Percentiles rank a stretch among this genome's conserved stretches.
phyloP scores from a whole-genome alignment of 2,113 vertebrate species.

The Spermophilus dauricus region DNA sequence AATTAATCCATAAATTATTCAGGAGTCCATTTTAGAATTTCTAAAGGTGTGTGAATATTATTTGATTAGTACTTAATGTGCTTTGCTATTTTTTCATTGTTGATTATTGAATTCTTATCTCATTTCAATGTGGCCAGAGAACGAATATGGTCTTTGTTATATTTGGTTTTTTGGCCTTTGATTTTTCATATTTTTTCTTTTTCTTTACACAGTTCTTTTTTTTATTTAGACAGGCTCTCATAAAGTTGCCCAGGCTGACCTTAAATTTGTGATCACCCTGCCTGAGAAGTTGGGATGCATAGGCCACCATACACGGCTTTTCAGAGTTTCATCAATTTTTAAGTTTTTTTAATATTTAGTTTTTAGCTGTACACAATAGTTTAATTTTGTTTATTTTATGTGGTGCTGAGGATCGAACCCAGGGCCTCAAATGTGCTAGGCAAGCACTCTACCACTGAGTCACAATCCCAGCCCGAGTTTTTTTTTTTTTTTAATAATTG shows the following conservation, averaged over 20 bases:
- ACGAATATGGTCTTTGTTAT: background rate
- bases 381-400: too few relatives aligned
- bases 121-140: background rate
- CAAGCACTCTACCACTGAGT: too few relatives aligned
- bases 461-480: too few relatives aligned
- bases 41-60: background rate
- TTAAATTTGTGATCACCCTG: background rate
- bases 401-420: too few relatives aligned
- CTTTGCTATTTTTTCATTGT: background rate
- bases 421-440: too few relatives aligned
- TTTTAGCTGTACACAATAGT: too few relatives aligned
- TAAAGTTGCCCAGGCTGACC: background rate
- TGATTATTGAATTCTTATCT: background rate
- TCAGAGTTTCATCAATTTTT: background rate
- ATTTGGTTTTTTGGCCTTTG: background rate
- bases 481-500: background rate
- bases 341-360: background rate
- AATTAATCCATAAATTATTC: slow-evolving; percentile 32
- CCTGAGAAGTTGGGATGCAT: background rate
- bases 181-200: background rate
- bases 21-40: background rate
- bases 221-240: background rate
- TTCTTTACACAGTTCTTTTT: background rate
- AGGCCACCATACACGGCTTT: background rate
- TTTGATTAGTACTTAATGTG: background rate